Evolutionary conservation across 2,113 vertebrate genomes (phyloP).

Genomic region (Puffinus mauretanicus): DNA sequence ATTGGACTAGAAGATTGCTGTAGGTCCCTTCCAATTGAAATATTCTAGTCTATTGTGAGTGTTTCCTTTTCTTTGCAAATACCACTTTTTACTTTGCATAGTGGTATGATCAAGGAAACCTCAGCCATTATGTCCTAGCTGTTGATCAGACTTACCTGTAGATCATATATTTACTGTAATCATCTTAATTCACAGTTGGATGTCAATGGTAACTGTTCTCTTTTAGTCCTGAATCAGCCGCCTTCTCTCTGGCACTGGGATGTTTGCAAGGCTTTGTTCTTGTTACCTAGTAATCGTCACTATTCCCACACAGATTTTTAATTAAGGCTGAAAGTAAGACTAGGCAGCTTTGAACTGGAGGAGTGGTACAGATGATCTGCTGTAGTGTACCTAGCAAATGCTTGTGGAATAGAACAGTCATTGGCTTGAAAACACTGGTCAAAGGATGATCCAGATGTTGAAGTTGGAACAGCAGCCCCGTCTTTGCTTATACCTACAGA

Average conservation of each 20-base stretch:
- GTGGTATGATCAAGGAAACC: background rate
- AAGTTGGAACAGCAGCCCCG: background rate
- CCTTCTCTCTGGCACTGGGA: rapidly evolving
- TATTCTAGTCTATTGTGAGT: background rate
- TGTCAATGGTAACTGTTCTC: background rate
- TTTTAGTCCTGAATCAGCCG: background rate
- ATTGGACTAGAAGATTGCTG: background rate
- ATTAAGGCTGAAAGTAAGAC: background rate
- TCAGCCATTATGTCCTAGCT: background rate
- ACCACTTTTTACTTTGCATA: background rate
- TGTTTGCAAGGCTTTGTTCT: background rate
- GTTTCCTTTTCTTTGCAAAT: background rate
- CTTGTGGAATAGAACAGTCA: background rate
- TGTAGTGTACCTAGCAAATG: too few species aligned
- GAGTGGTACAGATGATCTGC: background rate
- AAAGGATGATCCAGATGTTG: background rate
- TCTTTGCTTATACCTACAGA: background rate
- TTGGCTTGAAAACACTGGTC: background rate
- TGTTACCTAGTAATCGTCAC: background rate
- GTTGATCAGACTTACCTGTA: background rate
- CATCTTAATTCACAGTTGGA: background rate
- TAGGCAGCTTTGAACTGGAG: background rate
- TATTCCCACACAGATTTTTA: background rate
- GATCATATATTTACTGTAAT: background rate
- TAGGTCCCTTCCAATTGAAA: background rate